Base-by-base conservation (phyloP, 2,113 vertebrate species). In the Myodes glareolus region DNA sequence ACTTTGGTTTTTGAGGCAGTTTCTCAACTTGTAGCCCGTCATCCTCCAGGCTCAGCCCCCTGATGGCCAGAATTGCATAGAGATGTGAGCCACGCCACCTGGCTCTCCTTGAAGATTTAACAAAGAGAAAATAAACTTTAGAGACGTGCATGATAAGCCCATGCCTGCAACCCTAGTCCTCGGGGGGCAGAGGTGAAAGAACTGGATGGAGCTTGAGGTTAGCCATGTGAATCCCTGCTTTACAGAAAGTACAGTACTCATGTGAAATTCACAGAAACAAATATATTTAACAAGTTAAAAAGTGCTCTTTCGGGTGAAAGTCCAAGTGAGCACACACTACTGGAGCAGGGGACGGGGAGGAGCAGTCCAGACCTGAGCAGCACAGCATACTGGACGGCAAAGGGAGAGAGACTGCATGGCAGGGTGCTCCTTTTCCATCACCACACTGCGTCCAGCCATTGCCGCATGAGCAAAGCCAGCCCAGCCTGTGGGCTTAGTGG, bases 341-440 rank as follows among this genome's bases (percentile, higher is more conserved):
- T 2, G 12, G 45, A 33, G 52, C 7, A 55, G 14, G 23, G 27
- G 68, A 58, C 7, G 36, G 36, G 76, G 88, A 93, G 52, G 33
- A 65, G 19, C 19, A 80, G 50, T 10, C 1, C 27, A 19, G 39
- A 70, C 39, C 67, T 73, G 5, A 1, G 0, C 13, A 47, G 47
- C 76, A 78, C 50, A 87, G 65, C 47, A 96, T 7, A 58, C 58
- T 21, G 19, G 6, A 12, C 14, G 93, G 52, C n/a, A n/a, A n/a
- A n/a, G n/a, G n/a, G n/a, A n/a, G n/a, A n/a, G n/a, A n/a, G n/a
- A n/a, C n/a, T 94, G 81, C 42, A 94, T 31, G 0, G 5, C 33
- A 73, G 88, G 39, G 27, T 96, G 33, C 95, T 95, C 63, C 85
- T 92, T 91, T 90, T 93, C 94, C 75, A 92, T 31, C 92, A 90